Conservation (phyloP, 2,888 invertebrate species). For the Drosophila antonietae region DNA sequence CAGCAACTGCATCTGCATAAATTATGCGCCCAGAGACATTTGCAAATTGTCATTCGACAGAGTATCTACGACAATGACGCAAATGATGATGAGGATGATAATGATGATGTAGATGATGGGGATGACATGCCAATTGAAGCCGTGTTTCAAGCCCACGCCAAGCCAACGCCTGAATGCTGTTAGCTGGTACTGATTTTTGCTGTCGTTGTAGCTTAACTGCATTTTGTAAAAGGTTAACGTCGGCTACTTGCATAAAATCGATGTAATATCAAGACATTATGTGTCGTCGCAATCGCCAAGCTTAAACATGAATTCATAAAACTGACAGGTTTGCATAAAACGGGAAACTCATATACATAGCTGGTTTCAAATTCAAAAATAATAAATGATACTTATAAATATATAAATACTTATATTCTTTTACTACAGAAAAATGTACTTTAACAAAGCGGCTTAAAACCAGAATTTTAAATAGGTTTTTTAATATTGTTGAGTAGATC, state of each 20-base stretch:
- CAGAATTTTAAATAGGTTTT: background rate
- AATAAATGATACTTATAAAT: background rate
- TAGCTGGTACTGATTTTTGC: background rate
- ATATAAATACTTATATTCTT: background rate
- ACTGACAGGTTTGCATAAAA: background rate
- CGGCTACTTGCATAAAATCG: constrained; percentile 25
- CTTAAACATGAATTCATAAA: background rate
- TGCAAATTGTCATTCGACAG: constrained; percentile 73
- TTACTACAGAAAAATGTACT: background rate
- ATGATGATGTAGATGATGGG: constrained; percentile 25
- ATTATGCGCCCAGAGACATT: constrained; percentile 70
- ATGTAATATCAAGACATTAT: constrained; percentile 36
- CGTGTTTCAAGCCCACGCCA: constrained; percentile 48
- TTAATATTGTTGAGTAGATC: too few species aligned
- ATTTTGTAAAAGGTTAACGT: constrained; percentile 59
- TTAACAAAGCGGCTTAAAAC: background rate
- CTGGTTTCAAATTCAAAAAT: background rate
- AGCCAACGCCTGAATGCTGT: constrained; percentile 45
- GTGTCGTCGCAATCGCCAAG: constrained; percentile 1
- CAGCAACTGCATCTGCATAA: constrained; percentile 68
- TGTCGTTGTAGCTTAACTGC: constrained; percentile 42
- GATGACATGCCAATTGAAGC: constrained; percentile 47
- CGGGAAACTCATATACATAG: background rate
- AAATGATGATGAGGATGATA: constrained; percentile 7
- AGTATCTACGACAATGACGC: constrained; percentile 30